Evolutionary conservation across 1,140 invertebrate species (phyloP), one percentile per base, ranked within the genome.

Genomic region (Aphaenogaster rudis): DNA sequence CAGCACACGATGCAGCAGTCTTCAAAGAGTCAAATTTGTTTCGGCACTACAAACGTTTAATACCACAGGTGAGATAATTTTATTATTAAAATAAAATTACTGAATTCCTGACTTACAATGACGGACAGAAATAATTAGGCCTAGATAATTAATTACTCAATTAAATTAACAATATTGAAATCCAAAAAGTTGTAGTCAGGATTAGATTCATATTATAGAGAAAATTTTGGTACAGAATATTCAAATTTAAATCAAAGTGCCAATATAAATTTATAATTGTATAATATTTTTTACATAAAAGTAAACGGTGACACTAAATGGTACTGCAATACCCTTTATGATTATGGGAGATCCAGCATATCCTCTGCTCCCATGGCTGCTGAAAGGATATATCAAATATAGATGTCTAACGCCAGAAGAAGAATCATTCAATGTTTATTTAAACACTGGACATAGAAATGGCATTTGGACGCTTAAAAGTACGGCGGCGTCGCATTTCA

Each of bases 361-460:
- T 42, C 64, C 64, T 17, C 4, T 67, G 8, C 36, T 67, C 3
- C 39, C 64, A 42, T 67, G 39, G 64, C 17, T 67, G 7, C 3
- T 67, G 64, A 67, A 67, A 67, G 64, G 39, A 39, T 67, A 67
- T 67, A 67, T 17, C 1, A 67, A 8, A 67, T 67, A 15, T n/a
- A 67, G 36, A 39, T 17, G 9, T n/a, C 36, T 67, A 42, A 67
- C 36, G 8, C 36, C 64, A 3, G 17, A 66, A 66, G 39, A 66
- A 67, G 64, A 67, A 42, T 67, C 64, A 39, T 67, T 67, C 7
- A 67, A 67, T 42, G 64, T 42, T 39, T 67, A 67, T 21, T 67
- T 67, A 67, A 67, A 6, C 3, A n/a, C 64, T 67, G 64, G n/a
- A 59, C 8, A 28, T 67, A 67, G 64, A 67, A 67, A 42, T 67